Evolutionary conservation across 1,140 invertebrate genomes (phyloP).

Genomic region (Nomia melanderi): DNA sequence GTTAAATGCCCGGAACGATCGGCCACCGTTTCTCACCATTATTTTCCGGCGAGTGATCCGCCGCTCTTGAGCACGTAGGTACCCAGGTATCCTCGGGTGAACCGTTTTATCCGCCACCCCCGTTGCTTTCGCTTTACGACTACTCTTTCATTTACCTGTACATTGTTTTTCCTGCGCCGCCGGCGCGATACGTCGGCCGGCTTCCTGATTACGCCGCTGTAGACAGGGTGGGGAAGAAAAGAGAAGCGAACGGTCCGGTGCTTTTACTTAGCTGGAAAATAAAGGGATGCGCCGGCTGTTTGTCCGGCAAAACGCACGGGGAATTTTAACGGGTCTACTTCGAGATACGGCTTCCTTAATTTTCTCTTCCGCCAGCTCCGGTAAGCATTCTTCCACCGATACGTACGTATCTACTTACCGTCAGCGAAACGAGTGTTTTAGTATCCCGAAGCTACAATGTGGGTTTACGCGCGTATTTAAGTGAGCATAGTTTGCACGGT

Average conservation of each 20-base stretch:
- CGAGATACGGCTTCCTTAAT: too few species aligned
- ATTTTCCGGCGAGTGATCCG: slow-evolving; percentile 44
- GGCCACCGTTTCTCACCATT: slow-evolving; percentile 50
- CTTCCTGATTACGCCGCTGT: slow-evolving; percentile 26
- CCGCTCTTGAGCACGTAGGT: slow-evolving; percentile 14
- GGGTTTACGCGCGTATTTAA: too few species aligned
- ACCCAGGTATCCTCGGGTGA: neutral
- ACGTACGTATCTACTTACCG: too few species aligned
- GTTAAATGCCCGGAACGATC: slow-evolving; percentile 57
- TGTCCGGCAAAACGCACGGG: too few species aligned
- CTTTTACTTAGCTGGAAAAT: neutral
- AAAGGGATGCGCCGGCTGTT: neutral
- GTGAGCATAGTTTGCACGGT: too few species aligned
- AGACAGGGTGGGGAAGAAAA: neutral
- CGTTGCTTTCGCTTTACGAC: slow-evolving; percentile 16
- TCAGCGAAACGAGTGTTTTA: too few species aligned
- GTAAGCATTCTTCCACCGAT: too few species aligned
- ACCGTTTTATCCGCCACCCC: neutral
- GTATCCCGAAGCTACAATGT: too few species aligned
- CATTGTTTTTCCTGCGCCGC: neutral
- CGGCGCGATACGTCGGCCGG: too few species aligned
- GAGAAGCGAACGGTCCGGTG: neutral
- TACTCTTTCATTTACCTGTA: slow-evolving; percentile 10
- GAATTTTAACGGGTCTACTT: neutral
- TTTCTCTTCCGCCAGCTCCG: too few species aligned